Conservation (phyloP, 2,888 invertebrate species). For the Parnassius smintheus region DNA sequence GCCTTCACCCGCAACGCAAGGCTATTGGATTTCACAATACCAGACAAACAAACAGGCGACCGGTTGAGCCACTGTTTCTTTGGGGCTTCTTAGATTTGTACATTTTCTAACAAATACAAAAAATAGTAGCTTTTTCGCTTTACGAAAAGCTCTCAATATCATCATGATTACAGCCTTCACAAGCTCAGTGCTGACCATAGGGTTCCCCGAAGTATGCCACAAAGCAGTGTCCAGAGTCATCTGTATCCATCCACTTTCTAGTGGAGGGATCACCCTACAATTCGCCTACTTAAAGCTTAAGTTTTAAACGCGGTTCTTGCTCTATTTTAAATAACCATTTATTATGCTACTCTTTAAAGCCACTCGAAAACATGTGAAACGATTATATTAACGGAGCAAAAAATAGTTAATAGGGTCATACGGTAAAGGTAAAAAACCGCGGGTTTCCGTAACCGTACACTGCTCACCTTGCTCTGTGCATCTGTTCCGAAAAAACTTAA, state of each 20-base stretch:
- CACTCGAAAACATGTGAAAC: constrained; percentile 53
- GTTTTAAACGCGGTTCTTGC: not conserved
- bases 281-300: not conserved
- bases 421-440: constrained; percentile 57
- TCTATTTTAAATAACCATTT: constrained; percentile 6
- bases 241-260: too few species aligned
- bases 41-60: constrained; percentile 41
- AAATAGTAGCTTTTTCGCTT: too few species aligned
- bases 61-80: constrained; percentile 43
- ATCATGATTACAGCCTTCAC: too few species aligned
- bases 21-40: constrained; percentile 70
- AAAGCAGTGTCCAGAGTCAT: not conserved
- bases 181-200: too few species aligned
- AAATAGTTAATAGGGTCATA: constrained; percentile 71
- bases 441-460: constrained; percentile 77
- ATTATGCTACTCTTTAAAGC: constrained; percentile 5
- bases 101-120: constrained; percentile 34
- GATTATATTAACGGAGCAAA: constrained; percentile 52
- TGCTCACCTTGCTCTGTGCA: constrained; percentile 71
- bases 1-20: constrained; percentile 72
- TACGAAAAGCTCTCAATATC: too few species aligned
- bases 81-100: constrained; percentile 20
- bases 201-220: not conserved
- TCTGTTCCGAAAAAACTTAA: constrained; percentile 65
- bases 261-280: too few species aligned